Conservation (phyloP, 1,140 invertebrate genomes). For the Lepidotrigona ventralis region DNA sequence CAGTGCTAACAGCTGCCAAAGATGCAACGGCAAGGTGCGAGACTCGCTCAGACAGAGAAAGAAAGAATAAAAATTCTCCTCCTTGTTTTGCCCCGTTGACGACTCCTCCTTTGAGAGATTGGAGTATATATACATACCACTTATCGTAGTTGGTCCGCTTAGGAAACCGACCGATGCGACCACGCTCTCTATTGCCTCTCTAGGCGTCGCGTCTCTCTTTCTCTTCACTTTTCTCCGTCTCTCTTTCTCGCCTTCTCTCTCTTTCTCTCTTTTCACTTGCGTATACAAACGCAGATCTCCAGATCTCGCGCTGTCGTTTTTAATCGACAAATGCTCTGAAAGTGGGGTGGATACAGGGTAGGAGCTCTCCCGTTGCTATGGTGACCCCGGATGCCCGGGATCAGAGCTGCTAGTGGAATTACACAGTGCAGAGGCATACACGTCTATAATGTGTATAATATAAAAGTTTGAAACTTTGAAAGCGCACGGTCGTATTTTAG, state of each 20-base stretch:
- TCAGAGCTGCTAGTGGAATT: slow-evolving; percentile 64
- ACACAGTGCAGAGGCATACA: slow-evolving; percentile 26
- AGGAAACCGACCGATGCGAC: slow-evolving; percentile 38
- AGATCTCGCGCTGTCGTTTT: slow-evolving; percentile 19
- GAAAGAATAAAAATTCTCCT: neutral
- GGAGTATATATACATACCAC: neutral
- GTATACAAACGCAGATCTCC: neutral
- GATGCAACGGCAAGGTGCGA: slow-evolving; percentile 66
- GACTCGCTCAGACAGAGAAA: slow-evolving; percentile 44
- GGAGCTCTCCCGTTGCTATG: slow-evolving; percentile 73
- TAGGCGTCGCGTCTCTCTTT: neutral
- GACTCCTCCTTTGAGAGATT: neutral
- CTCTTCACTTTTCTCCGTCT: neutral
- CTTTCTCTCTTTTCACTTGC: neutral
- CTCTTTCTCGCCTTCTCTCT: neutral
- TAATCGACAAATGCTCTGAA: slow-evolving; percentile 35
- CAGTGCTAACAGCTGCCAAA: slow-evolving; percentile 56
- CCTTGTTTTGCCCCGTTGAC: slow-evolving; percentile 7
- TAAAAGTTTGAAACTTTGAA: slow-evolving; percentile 20
- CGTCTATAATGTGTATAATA: slow-evolving; percentile 53
- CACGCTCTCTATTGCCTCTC: neutral
- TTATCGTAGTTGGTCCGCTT: slow-evolving; percentile 22
- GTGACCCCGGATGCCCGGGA: slow-evolving; percentile 77
- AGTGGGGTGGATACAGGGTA: slow-evolving; percentile 63
- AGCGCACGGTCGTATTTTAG: slow-evolving; percentile 38